phyloP scores from a whole-genome alignment of 2,113 vertebrate species.

The Rhegmatorhina hoffmannsi region DNA sequence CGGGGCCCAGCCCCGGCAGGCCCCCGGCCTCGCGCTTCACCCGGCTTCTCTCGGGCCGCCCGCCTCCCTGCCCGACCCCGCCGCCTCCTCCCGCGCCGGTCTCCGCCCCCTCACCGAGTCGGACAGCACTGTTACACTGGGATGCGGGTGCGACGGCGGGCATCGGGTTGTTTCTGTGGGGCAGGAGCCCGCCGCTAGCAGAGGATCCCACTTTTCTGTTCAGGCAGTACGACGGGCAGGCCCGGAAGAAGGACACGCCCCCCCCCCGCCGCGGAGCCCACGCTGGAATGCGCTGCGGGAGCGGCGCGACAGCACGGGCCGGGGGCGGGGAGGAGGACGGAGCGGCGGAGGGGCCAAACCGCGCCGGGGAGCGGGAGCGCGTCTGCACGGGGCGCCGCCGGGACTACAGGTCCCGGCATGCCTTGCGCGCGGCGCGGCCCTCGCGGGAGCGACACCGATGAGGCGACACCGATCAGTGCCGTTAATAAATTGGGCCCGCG shows the following conservation, averaged over 20 bases:
- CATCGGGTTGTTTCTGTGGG: rapidly evolving
- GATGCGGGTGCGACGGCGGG: rapidly evolving
- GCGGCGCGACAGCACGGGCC: neutral
- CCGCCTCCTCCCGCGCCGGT: rapidly evolving
- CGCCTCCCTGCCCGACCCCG: rapidly evolving
- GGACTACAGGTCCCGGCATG: neutral
- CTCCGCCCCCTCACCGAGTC: rapidly evolving
- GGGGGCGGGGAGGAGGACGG: neutral
- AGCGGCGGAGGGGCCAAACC: neutral
- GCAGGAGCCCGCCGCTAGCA: rapidly evolving
- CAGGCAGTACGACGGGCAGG: rapidly evolving
- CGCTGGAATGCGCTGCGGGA: neutral
- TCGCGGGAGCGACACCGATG: too few relatives aligned
- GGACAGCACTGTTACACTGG: rapidly evolving
- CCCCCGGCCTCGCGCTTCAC: neutral
- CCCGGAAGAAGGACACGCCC: rapidly evolving
- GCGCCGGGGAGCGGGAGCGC: rapidly evolving
- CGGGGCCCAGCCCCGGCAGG: neutral
- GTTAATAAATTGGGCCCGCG: too few relatives aligned
- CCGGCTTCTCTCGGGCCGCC: neutral
- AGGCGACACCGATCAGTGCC: too few relatives aligned
- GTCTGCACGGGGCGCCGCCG: rapidly evolving
- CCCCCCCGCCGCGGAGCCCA: neutral
- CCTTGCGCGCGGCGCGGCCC: neutral
- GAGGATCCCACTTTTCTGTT: neutral